Evolutionary conservation across 1,140 invertebrate species (phyloP), one percentile per base, ranked within the genome.

Genomic region (Nomia melanderi): DNA sequence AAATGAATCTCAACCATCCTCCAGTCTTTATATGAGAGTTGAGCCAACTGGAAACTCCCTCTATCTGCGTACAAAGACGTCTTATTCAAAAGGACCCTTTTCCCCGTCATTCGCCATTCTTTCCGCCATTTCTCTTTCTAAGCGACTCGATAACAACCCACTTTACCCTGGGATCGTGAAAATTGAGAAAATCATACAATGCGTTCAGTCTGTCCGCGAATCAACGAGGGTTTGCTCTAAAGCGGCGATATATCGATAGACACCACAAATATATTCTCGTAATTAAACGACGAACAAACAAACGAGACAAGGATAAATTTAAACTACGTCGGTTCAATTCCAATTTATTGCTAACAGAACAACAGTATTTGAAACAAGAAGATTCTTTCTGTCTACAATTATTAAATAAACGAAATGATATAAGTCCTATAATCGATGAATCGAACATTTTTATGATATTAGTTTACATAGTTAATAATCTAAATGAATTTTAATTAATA

Each of bases 51-150:
- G 44, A 65, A 17, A 31, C 14, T 67, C 81, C 64, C 60, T 57
- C 41, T 62, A 77, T 53, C 39, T 60, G 17, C 59, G 53, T 47
- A 82, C 78, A 82, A 80, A 82, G 57, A 74, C 67, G 78, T 82
- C 78, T 60, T 64, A 70, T 71, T 72, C 72, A 76, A 80, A 80
- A 77, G 78, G 12, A 44, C 31, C 78, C 64, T 78, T 76, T 54
- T 60, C 71, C 47, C 69, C 50, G 65, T 78, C 78, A 78, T 64
- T 62, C 47, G 44, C 47, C 59, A 57, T 60, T 71, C 66, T 64
- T 64, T 39, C 47, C 47, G 47, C 57, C 23, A 60, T 62, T 47
- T 60, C 56, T 56, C 66, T 69, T 56, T 63, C 47, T 44, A 36
- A 67, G 44, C 63, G 77, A 76, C 65, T 79, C 70, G 80, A 82